Evolutionary conservation across 1,140 invertebrate genomes (phyloP).

Genomic region (Theocolax elegans): DNA sequence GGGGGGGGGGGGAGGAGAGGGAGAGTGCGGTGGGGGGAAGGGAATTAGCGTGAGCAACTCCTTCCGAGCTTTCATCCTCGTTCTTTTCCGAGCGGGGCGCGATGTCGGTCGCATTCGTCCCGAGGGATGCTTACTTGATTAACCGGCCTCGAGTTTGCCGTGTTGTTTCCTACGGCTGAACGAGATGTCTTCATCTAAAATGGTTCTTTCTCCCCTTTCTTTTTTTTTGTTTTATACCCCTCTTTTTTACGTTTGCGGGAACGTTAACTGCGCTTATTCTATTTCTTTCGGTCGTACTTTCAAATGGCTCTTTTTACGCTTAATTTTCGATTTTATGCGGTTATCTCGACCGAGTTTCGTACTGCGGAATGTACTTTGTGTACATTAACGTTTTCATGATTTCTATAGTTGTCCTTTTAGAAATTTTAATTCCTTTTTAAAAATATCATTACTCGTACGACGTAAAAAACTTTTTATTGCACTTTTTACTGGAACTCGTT

Average conservation of each 20-base stretch:
- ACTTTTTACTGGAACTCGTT: no score
- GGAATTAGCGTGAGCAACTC: background rate
- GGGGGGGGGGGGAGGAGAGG: background rate
- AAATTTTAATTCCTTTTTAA: no score
- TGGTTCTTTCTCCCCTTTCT: background rate
- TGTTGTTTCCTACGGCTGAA: constrained; percentile 10
- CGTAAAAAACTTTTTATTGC: no score
- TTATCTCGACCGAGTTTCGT: background rate
- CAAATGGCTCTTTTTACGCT: background rate
- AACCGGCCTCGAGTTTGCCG: constrained; percentile 14
- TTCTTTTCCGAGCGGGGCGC: no score
- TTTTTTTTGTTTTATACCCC: background rate
- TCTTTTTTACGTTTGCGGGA: background rate
- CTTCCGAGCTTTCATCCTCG: background rate
- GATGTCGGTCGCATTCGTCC: constrained; percentile 10
- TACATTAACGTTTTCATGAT: no score
- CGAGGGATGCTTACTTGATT: constrained; percentile 36
- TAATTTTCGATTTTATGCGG: no score
- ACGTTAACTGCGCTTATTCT: background rate
- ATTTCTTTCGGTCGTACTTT: background rate
- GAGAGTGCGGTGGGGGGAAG: background rate
- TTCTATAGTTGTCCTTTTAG: no score
- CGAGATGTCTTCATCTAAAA: constrained; percentile 13
- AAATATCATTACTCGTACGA: no score
- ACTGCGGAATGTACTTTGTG: no score